Evolutionary conservation across 2,888 invertebrate species (phyloP).

Genomic region (Glyphotaelius pellucidus): DNA sequence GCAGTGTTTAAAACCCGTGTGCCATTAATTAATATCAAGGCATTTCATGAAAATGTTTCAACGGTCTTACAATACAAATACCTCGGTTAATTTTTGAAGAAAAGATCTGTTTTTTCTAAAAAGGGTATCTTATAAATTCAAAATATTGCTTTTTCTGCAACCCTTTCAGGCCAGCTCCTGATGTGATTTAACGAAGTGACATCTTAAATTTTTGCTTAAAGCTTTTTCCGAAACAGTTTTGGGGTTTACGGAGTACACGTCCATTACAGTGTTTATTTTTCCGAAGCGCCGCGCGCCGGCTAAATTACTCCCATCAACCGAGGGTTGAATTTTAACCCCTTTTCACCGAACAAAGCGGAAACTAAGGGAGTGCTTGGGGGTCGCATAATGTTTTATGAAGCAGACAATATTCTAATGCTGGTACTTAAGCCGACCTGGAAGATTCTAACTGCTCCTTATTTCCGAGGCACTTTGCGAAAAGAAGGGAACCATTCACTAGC

Average conservation of each 20-base stretch:
- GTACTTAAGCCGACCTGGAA: slow-evolving; percentile 38
- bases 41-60: too few species aligned
- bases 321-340: slow-evolving; percentile 33
- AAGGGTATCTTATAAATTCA: background rate
- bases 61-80: too few species aligned
- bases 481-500: background rate
- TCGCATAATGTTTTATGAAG: slow-evolving; percentile 46
- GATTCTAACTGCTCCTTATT: slow-evolving; percentile 15
- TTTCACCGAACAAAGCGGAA: slow-evolving; percentile 41
- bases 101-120: background rate
- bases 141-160: background rate
- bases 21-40: too few species aligned
- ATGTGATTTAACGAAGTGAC: background rate
- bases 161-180: background rate
- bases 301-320: slow-evolving; percentile 36
- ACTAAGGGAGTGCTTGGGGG: slow-evolving; percentile 40
- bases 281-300: background rate
- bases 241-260: background rate
- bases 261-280: slow-evolving; percentile 19
- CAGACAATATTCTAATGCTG: slow-evolving; percentile 51
- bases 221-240: background rate
- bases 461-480: background rate
- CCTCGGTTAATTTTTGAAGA: background rate
- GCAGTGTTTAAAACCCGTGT: too few species aligned
- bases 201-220: background rate